These are phyloP conservation scores for Drosophila ezoana DNA, from an alignment of 2,888 invertebrate genomes.

Conservation along the genomic window DNA sequence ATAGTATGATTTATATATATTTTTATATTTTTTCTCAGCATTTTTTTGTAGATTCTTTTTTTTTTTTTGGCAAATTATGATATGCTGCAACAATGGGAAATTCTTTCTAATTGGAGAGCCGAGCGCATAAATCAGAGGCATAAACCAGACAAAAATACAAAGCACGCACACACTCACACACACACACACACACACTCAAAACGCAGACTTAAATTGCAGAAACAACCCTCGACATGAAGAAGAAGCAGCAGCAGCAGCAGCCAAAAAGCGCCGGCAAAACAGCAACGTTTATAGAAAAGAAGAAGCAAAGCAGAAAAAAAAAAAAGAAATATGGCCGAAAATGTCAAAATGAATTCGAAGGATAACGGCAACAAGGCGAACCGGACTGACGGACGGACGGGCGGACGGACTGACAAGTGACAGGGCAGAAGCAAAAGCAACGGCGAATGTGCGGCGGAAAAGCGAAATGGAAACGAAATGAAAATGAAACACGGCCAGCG, in stretches of 20 bases:
- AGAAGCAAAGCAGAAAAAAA: neutral
- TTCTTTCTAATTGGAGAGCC: slow-evolving; percentile 39
- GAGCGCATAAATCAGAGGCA: slow-evolving; percentile 31
- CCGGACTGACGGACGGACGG: slow-evolving; percentile 11
- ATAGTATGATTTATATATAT: neutral
- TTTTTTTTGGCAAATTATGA: slow-evolving; percentile 15
- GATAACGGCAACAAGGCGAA: slow-evolving; percentile 24
- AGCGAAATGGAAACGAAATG: slow-evolving; percentile 44
- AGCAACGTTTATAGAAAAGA: neutral
- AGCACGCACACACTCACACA: neutral
- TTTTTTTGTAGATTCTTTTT: no score
- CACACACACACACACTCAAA: neutral
- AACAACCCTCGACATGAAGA: slow-evolving; percentile 60
- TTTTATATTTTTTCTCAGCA: neutral
- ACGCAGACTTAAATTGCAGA: slow-evolving; percentile 25
- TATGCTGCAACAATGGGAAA: slow-evolving; percentile 23
- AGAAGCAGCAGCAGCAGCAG: slow-evolving; percentile 18
- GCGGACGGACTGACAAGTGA: slow-evolving; percentile 22
- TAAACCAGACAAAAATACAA: slow-evolving; percentile 13
- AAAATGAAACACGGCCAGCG: slow-evolving; percentile 38
- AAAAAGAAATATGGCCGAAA: slow-evolving; percentile 59
- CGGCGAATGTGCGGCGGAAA: slow-evolving; percentile 30
- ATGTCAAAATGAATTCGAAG: slow-evolving; percentile 47
- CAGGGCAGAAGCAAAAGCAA: slow-evolving; percentile 14
- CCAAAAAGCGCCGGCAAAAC: slow-evolving; percentile 69